A percentile compares a stretch with the other conserved stretches of the same genome.
These are phyloP conservation scores for Edolisoma coerulescens DNA, from an alignment of 2,113 vertebrate genomes.

Conservation along the genomic window DNA sequence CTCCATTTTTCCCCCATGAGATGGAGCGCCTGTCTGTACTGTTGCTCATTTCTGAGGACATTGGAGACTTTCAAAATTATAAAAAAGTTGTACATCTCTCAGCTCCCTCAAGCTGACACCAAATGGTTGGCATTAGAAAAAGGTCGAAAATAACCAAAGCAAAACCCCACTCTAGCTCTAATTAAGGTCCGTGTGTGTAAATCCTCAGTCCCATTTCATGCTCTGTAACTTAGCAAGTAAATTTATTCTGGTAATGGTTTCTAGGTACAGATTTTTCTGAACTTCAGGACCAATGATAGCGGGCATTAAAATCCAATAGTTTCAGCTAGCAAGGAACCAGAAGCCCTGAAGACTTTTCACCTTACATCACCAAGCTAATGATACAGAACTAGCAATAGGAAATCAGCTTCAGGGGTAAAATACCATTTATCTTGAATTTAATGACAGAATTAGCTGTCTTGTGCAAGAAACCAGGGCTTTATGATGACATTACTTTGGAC, in stretches of 20 bases:
- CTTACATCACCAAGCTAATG: neutral
- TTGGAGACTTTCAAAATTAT: neutral
- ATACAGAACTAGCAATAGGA: neutral
- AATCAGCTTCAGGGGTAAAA: neutral
- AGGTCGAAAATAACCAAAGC: neutral
- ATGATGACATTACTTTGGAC: neutral
- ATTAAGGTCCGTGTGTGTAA: neutral
- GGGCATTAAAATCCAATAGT: neutral
- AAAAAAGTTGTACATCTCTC: neutral
- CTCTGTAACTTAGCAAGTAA: neutral
- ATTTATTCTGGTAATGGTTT: neutral
- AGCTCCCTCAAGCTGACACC: neutral
- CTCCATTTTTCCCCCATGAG: neutral
- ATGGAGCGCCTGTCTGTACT: neutral
- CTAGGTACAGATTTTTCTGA: neutral
- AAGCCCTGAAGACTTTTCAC: neutral
- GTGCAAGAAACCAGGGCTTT: neutral
- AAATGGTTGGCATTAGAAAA: neutral
- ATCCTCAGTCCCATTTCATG: neutral
- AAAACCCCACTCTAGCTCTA: neutral
- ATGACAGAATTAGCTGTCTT: neutral
- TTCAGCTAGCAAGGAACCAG: neutral
- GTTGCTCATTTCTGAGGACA: neutral
- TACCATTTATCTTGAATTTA: neutral
- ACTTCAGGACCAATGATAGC: neutral